phyloP scores from a whole-genome alignment of 2,888 invertebrate genomes.

The Drosophila acutilabella region DNA sequence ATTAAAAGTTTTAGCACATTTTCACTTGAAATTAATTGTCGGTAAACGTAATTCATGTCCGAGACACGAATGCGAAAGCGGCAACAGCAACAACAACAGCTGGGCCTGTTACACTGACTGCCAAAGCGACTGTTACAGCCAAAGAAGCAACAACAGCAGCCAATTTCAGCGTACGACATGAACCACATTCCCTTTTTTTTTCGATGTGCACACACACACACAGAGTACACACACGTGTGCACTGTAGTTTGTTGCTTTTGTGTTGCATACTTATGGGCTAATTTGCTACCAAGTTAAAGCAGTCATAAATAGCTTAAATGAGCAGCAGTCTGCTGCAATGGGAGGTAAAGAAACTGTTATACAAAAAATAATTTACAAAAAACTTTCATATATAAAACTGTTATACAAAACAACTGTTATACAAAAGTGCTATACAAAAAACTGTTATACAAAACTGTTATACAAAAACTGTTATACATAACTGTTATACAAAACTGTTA shows the following conservation, averaged over 20 bases:
- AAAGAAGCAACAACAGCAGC: conserved; percentile 37
- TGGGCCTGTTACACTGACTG: conserved; percentile 33
- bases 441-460: no score
- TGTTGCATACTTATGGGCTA: conserved; percentile 59
- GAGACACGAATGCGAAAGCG: conserved; percentile 68
- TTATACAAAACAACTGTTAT: no score
- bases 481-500: no score
- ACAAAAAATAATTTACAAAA: no score
- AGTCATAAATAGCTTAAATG: background rate
- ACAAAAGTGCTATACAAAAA: no score
- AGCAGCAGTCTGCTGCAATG: no score
- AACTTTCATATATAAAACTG: no score
- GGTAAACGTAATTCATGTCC: conserved; percentile 79
- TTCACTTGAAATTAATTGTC: conserved; percentile 79
- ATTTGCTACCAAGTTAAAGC: conserved; percentile 2
- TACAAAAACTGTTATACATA: no score
- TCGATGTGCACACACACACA: background rate
- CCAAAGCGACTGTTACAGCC: conserved; percentile 42
- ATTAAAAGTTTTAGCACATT: conserved; percentile 79
- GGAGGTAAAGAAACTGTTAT: no score
- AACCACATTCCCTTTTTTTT: conserved; percentile 29
- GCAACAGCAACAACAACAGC: conserved; percentile 12
- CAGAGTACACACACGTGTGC: background rate
- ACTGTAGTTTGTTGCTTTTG: conserved; percentile 16
- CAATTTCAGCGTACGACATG: conserved; percentile 25